These are phyloP conservation scores for Fragum sueziense DNA, from an alignment of 2,888 invertebrate genomes.

Conservation along the genomic window DNA sequence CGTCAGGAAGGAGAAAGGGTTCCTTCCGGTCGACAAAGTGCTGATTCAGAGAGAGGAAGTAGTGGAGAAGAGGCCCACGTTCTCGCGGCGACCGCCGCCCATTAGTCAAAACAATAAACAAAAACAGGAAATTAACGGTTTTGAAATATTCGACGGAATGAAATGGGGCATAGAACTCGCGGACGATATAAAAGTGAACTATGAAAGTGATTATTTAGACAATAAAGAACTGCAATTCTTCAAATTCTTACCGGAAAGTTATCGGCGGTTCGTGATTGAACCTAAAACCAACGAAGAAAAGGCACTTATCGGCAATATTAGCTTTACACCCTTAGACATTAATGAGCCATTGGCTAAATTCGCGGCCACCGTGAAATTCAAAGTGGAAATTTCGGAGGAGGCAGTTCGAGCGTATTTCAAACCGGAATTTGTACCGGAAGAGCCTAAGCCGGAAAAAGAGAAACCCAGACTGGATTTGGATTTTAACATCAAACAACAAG, in stretches of 20 bases:
- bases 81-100: constrained; percentile 51
- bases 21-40: constrained; percentile 57
- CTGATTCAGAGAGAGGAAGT: constrained; percentile 53
- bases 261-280: constrained; percentile 76
- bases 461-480: constrained; percentile 64
- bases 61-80: constrained; percentile 45
- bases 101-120: constrained; percentile 47
- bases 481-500: constrained; percentile 61
- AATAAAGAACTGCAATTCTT: constrained; percentile 72
- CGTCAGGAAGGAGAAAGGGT: constrained; percentile 67
- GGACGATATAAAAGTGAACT: constrained; percentile 66
- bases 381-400: constrained; percentile 71
- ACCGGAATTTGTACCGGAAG: constrained; percentile 71
- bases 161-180: constrained; percentile 70
- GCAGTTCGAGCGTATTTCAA: constrained; percentile 72
- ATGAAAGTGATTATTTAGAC: constrained; percentile 67
- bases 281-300: constrained; percentile 71
- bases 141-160: constrained; percentile 74
- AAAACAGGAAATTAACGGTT: constrained; percentile 49
- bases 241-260: constrained; percentile 75
- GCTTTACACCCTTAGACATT: constrained; percentile 64
- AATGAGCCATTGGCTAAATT: constrained; percentile 59
- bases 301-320: constrained; percentile 67
- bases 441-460: constrained; percentile 69
- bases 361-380: constrained; percentile 67